Conservation (phyloP, 2,888 invertebrate species). For the Pollenia griseotomentosa region DNA sequence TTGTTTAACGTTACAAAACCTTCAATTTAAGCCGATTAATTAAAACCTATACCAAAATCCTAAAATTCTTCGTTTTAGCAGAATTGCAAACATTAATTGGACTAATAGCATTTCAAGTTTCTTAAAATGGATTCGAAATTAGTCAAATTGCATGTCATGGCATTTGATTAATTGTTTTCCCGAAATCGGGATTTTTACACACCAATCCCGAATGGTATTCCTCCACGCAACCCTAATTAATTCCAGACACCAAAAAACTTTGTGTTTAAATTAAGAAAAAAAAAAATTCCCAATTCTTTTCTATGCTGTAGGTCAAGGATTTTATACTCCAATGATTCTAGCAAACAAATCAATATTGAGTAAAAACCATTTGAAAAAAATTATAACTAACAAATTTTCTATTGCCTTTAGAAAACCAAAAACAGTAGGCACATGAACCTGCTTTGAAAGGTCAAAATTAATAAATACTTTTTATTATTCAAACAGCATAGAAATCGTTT, state of each 20-base stretch:
- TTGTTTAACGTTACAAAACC: too few species aligned
- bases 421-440: slow-evolving; percentile 59
- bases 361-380: slow-evolving; percentile 12
- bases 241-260: neutral
- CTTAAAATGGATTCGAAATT: too few species aligned
- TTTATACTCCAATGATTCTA: slow-evolving; percentile 31
- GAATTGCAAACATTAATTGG: too few species aligned
- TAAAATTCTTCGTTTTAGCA: too few species aligned
- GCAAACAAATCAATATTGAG: slow-evolving; percentile 58
- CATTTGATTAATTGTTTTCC: too few species aligned
- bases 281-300: slow-evolving; percentile 24
- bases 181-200: too few species aligned
- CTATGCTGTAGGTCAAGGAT: slow-evolving; percentile 67
- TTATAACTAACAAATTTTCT: slow-evolving; percentile 32
- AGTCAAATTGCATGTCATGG: too few species aligned
- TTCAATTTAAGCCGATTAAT: too few species aligned
- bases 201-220: too few species aligned
- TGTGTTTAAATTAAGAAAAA: neutral
- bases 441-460: slow-evolving; percentile 70
- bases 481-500: slow-evolving; percentile 69
- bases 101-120: too few species aligned
- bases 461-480: slow-evolving; percentile 71
- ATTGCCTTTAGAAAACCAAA: slow-evolving; percentile 27
- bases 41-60: too few species aligned
- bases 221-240: neutral